Conservation (phyloP, 2,888 invertebrate species). For the Epinotia brunnichana region DNA sequence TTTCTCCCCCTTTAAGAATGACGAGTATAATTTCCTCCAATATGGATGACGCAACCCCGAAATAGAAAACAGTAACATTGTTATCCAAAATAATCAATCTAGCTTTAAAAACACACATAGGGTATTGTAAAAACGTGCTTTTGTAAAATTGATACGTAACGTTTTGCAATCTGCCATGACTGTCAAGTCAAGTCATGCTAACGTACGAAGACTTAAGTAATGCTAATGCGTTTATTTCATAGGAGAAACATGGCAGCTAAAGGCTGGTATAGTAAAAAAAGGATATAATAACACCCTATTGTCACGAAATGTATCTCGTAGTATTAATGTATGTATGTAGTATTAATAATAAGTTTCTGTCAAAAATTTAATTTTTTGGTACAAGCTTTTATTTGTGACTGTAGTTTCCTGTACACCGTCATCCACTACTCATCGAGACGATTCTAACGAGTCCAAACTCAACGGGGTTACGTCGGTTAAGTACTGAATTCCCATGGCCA, state of each 20-base stretch:
- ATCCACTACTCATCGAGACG: too few species aligned
- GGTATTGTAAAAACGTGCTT: neutral
- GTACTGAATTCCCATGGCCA: too few species aligned
- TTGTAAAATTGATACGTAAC: neutral
- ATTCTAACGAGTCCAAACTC: too few species aligned
- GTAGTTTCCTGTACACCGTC: too few species aligned
- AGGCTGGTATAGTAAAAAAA: too few species aligned
- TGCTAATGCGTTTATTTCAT: neutral
- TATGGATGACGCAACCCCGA: neutral
- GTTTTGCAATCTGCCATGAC: conserved; percentile 2
- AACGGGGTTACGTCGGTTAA: too few species aligned
- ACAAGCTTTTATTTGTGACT: too few species aligned
- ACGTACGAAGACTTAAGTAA: neutral
- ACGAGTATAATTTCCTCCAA: conserved; percentile 5
- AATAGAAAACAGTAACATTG: conserved; percentile 8
- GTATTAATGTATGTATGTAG: too few species aligned
- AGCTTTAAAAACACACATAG: conserved; percentile 16
- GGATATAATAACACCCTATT: too few species aligned
- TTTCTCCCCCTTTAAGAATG: neutral
- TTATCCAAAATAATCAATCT: conserved; percentile 28
- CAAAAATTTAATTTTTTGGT: too few species aligned
- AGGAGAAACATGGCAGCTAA: neutral
- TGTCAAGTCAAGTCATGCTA: neutral
- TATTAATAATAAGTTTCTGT: too few species aligned
- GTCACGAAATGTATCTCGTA: too few species aligned